phyloP scores from a whole-genome alignment of 2,113 vertebrate genomes.

The Rhabdornis inornatus region DNA sequence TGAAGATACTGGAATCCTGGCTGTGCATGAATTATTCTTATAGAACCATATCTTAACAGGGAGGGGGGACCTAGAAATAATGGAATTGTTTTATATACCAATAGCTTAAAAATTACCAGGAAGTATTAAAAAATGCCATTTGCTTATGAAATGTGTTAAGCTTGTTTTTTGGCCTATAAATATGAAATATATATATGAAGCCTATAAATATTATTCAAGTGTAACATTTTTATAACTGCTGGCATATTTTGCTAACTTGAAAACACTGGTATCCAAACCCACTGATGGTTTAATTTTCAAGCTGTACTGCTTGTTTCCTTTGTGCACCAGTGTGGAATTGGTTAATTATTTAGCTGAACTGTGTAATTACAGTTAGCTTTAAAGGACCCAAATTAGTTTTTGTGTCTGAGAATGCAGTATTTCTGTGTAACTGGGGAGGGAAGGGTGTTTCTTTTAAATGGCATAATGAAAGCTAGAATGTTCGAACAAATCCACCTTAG shows the following conservation, averaged over 20 bases:
- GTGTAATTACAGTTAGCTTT: constrained; percentile 7
- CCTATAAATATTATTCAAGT: neutral
- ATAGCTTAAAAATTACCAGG: neutral
- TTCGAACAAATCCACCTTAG: neutral
- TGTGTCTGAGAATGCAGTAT: neutral
- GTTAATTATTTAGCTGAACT: constrained; percentile 44
- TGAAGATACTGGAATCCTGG: neutral
- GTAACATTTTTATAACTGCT: neutral
- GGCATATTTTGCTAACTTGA: neutral
- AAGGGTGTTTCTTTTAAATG: neutral
- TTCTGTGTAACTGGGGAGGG: neutral
- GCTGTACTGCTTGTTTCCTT: neutral
- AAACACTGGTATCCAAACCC: neutral
- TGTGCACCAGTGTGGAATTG: neutral
- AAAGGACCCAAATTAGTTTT: neutral
- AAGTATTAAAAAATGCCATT: neutral
- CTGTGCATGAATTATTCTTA: neutral
- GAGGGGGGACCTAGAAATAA: neutral
- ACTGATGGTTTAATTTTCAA: neutral
- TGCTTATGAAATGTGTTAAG: neutral
- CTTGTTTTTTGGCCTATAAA: neutral
- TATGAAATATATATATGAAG: neutral
- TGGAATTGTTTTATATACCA: neutral
- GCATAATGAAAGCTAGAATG: neutral
- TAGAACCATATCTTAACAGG: neutral